Base-by-base conservation (phyloP, 2,797 vertebrate species). In the Telmatherina bonti region DNA sequence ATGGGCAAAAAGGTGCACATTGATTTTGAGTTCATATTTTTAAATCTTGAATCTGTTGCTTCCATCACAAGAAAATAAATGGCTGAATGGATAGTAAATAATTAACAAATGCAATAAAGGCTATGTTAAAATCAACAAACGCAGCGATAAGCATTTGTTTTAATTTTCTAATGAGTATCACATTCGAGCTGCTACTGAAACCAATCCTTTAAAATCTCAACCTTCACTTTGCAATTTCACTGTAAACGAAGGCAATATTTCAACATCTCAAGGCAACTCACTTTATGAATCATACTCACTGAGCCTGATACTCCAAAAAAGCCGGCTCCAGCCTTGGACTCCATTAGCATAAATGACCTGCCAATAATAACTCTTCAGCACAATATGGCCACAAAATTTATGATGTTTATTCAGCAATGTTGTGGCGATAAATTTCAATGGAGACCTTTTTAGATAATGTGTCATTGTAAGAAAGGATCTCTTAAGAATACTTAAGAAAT, bases 381-480 rank as follows among this genome's bases (percentile, higher is more conserved):
- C 56, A 61, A 60, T 30, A 65, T 55, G 29, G n/a, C 27, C 1
- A 3, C 35, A 74, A 53, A 63, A 76, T 79, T 31, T 29, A 78
- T 67, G 57, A 36, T 77, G 56, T 73, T 81, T 64, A 61, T 72
- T 87, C 71, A 83, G 76, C 81, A 62, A 73, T 65, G 65, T 59
- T 51, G 12, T 68, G 22, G 38, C 15, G 12, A 51, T 53, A 49
- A 54, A 81, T 81, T 72, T 33, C 26, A 36, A 5, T 7, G 3
- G 27, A 62, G 43, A 27, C 4, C 16, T 18, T 67, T 24, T 52
- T 30, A 10, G 62, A 70, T 56, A 62, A 36, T 3, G 5, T 11
- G 26, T 62, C 7, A 43, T 35, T 71, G 22, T 53, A n/a, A n/a
- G 4, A 78, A 60, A 59, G 13, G n/a, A 43, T 47, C 38, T 51